phyloP scores from a whole-genome alignment of 2,113 vertebrate genomes.

The Mastomys natalensis region DNA sequence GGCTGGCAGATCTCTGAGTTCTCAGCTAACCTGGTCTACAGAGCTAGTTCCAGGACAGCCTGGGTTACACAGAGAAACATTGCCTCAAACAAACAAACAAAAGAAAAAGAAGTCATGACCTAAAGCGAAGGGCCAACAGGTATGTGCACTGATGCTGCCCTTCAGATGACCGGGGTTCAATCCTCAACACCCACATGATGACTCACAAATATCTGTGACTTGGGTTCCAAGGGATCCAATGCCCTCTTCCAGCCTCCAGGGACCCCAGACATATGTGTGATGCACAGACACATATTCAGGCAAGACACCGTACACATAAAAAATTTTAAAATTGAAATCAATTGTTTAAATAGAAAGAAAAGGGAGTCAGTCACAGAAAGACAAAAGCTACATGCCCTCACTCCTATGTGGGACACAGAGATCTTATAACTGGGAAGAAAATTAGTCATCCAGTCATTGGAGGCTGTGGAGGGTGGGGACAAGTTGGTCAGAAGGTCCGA shows the following conservation, averaged over 20 bases:
- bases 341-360: neutral
- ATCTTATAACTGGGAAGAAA: too few species aligned
- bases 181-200: neutral
- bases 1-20: neutral
- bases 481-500: neutral
- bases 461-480: neutral
- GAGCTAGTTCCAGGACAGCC: neutral
- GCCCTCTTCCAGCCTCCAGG: neutral
- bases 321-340: neutral
- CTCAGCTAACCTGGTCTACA: neutral
- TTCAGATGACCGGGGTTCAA: neutral
- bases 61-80: neutral
- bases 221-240: neutral
- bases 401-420: neutral
- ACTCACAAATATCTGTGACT: neutral
- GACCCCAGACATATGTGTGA: neutral
- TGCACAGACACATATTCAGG: neutral
- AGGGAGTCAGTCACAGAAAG: neutral
- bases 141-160: neutral
- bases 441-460: neutral
- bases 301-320: neutral
- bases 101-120: neutral
- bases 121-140: neutral
- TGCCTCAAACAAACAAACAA: neutral
- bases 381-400: neutral